These are phyloP conservation scores for Cheilinus undulatus DNA, from an alignment of 2,113 vertebrate species.

Conservation along the genomic window DNA sequence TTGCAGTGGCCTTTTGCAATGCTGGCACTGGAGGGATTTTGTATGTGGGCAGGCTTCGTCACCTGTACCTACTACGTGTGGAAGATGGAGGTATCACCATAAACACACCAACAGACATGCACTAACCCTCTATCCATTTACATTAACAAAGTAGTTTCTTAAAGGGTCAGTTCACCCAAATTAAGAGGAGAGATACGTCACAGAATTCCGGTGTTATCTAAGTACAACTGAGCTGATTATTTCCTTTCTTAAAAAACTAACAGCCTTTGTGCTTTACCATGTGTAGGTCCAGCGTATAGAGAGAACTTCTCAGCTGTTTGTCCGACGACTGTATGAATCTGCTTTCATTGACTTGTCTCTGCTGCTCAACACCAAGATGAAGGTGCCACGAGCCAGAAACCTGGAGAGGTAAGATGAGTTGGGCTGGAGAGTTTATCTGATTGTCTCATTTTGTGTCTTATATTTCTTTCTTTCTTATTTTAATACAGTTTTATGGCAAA, in stretches of 20 bases:
- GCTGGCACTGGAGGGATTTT: slow-evolving; percentile 79
- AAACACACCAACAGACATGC: neutral
- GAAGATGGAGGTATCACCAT: slow-evolving; percentile 73
- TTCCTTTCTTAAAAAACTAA: too few species aligned
- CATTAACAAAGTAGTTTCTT: too few species aligned
- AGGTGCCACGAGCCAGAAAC: slow-evolving; percentile 68
- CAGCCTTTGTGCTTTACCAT: slow-evolving; percentile 3
- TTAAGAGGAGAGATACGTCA: too few species aligned
- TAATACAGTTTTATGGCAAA: neutral
- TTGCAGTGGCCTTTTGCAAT: slow-evolving; percentile 79
- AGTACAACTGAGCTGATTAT: too few species aligned
- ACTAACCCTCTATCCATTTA: too few species aligned
- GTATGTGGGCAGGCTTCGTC: slow-evolving; percentile 83
- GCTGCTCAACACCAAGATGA: slow-evolving; percentile 85
- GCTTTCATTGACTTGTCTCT: slow-evolving; percentile 86
- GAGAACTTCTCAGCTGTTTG: slow-evolving; percentile 85
- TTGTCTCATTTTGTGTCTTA: neutral
- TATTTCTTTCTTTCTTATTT: neutral
- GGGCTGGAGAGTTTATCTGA: neutral
- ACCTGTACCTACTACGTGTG: slow-evolving; percentile 83
- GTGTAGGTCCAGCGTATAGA: slow-evolving; percentile 84
- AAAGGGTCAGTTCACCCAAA: too few species aligned
- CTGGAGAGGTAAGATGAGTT: slow-evolving; percentile 67
- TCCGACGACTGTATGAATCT: slow-evolving; percentile 85
- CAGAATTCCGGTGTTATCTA: too few species aligned